phyloP scores from a whole-genome alignment of 2,113 vertebrate genomes.

The Acanthisitta chloris region DNA sequence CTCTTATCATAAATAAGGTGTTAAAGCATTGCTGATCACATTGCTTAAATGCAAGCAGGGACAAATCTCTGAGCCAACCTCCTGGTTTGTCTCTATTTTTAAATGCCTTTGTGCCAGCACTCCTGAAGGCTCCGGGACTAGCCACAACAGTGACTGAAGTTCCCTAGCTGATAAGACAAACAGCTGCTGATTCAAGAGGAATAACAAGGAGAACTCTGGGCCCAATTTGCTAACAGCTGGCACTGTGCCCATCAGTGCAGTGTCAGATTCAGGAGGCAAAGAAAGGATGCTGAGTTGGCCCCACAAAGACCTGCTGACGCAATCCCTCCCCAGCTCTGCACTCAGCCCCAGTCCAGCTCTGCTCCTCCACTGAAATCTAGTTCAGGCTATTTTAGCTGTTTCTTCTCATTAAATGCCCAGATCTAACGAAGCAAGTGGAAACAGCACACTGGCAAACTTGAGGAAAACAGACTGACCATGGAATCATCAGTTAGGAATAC shows the following conservation, averaged over 20 bases:
- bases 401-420: neutral
- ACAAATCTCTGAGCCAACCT: neutral
- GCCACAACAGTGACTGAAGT: neutral
- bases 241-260: constrained; percentile 21
- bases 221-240: constrained; percentile 50
- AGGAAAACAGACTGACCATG: neutral
- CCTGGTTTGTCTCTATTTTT: neutral
- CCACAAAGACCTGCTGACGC: constrained; percentile 27
- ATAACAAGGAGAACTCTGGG: constrained; percentile 9
- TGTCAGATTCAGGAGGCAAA: neutral
- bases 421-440: neutral
- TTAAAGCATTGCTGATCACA: neutral
- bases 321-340: neutral
- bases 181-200: constrained; percentile 28
- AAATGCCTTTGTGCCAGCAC: neutral
- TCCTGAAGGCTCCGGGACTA: neutral
- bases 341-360: neutral
- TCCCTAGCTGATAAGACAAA: neutral
- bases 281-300: neutral
- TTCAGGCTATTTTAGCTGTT: neutral
- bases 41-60: neutral
- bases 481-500: neutral
- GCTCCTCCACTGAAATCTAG: neutral
- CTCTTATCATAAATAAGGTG: constrained; percentile 18
- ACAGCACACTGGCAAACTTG: neutral